A percentile compares a stretch with the other conserved stretches of the same genome.
phyloP scores from a whole-genome alignment of 2,797 vertebrate genomes.

The Orientallactaga sibirica region DNA sequence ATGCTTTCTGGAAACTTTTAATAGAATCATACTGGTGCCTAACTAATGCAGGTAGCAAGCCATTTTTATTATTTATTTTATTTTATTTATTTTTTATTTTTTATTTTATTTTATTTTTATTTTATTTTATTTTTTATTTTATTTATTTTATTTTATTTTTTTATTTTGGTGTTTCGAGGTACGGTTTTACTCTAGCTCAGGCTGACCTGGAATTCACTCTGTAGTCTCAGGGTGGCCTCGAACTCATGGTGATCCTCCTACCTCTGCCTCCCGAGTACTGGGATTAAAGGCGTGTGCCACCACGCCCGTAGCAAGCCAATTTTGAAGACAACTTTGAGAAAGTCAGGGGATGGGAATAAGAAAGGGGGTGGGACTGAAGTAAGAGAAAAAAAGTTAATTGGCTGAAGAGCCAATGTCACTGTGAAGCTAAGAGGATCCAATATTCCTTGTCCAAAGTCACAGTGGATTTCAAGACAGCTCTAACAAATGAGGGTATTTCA shows the following conservation, averaged over 20 bases:
- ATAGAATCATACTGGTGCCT: constrained; percentile 69
- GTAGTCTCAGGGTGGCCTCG: no score
- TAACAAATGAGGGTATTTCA: not conserved
- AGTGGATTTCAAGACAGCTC: not conserved
- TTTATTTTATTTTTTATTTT: no score
- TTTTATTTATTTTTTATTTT: constrained; percentile 52
- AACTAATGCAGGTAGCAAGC: constrained; percentile 76
- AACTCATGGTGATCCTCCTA: no score
- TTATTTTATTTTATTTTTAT: no score
- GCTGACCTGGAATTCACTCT: no score
- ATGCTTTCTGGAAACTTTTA: constrained; percentile 80
- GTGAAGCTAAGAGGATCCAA: constrained; percentile 81
- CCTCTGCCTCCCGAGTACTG: no score
- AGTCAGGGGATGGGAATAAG: constrained; percentile 65
- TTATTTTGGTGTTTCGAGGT: no score
- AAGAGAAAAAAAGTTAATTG: constrained; percentile 44
- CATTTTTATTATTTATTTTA: constrained; percentile 14
- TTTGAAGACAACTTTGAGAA: constrained; percentile 70
- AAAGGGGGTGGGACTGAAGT: constrained; percentile 50
- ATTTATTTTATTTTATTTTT: no score
- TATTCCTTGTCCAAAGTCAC: not conserved
- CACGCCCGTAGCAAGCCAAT: constrained; percentile 74
- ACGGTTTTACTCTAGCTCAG: no score
- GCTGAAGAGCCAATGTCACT: constrained; percentile 74
- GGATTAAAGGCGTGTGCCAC: no score